Evolutionary conservation across 2,113 vertebrate species (phyloP).

Genomic region (Blennius ocellaris): DNA sequence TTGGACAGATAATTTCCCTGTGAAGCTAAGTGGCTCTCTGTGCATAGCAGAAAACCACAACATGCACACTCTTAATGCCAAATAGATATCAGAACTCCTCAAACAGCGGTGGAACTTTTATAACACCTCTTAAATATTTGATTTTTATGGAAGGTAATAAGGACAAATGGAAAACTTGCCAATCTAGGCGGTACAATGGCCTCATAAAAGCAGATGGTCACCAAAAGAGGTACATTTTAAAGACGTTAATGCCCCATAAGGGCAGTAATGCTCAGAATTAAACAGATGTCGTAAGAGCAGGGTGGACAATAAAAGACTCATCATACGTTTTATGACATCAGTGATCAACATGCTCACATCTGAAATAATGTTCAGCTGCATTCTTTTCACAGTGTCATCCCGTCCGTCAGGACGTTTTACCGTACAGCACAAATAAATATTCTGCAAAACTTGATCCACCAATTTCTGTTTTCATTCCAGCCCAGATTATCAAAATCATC

Average conservation of each 20-base stretch:
- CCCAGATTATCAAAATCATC: constrained; percentile 71
- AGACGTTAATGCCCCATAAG: constrained; percentile 69
- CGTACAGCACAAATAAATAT: constrained; percentile 37
- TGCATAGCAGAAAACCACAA: constrained; percentile 54
- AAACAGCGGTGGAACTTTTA: constrained; percentile 70
- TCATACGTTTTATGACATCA: constrained; percentile 61
- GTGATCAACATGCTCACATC: constrained; percentile 54
- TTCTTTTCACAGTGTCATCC: constrained; percentile 27
- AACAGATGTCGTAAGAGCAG: constrained; percentile 72
- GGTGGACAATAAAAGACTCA: constrained; percentile 66
- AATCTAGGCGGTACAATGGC: constrained; percentile 66
- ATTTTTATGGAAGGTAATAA: constrained; percentile 77
- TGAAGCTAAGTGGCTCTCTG: constrained; percentile 49
- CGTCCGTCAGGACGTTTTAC: constrained; percentile 28
- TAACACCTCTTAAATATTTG: constrained; percentile 75
- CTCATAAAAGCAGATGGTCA: constrained; percentile 79
- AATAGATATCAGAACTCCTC: constrained; percentile 66
- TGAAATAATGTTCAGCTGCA: constrained; percentile 34
- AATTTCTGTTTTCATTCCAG: constrained; percentile 52
- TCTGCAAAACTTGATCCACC: constrained; percentile 21
- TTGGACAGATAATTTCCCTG: constrained; percentile 39
- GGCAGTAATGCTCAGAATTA: constrained; percentile 67
- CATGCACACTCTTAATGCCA: constrained; percentile 56
- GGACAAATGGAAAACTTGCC: constrained; percentile 70
- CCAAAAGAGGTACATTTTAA: constrained; percentile 64